A percentile compares a stretch with the other conserved stretches of the same genome.
phyloP scores from a whole-genome alignment of 1,140 invertebrate genomes.

The Andricus grossulariae region DNA sequence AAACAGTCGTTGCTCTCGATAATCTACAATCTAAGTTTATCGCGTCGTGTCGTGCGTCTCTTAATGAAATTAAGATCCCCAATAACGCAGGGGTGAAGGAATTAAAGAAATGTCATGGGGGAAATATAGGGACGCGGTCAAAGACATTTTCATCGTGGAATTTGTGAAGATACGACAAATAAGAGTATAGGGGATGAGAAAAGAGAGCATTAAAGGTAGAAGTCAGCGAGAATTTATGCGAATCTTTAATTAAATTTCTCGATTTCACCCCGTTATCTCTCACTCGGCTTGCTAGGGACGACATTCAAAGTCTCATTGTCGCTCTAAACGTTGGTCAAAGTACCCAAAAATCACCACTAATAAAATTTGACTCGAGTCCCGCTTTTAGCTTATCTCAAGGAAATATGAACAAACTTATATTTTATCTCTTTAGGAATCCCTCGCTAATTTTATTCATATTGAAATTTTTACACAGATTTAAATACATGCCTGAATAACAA shows the following conservation, averaged over 20 bases:
- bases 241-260: constrained; percentile 66
- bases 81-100: constrained; percentile 37
- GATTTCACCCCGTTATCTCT: constrained; percentile 59
- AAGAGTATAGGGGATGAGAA: constrained; percentile 52
- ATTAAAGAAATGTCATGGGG: constrained; percentile 30
- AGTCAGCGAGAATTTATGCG: constrained; percentile 59
- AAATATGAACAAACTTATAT: too few species aligned
- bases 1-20: constrained; percentile 50
- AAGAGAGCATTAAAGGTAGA: constrained; percentile 55
- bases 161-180: constrained; percentile 55
- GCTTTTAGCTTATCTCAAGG: too few species aligned
- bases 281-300: constrained; percentile 50
- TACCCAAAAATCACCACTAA: constrained; percentile 54
- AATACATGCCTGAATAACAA: too few species aligned
- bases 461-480: too few species aligned
- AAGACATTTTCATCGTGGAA: constrained; percentile 49
- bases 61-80: constrained; percentile 54
- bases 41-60: constrained; percentile 41
- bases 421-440: too few species aligned
- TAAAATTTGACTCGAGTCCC: constrained; percentile 22
- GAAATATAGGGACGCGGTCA: constrained; percentile 33
- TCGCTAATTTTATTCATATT: too few species aligned
- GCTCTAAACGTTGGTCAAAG: constrained; percentile 56
- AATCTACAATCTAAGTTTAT: constrained; percentile 48
- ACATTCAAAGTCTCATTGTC: constrained; percentile 62